Conservation (phyloP, 2,888 invertebrate species). For the Cylloceria caligata region DNA sequence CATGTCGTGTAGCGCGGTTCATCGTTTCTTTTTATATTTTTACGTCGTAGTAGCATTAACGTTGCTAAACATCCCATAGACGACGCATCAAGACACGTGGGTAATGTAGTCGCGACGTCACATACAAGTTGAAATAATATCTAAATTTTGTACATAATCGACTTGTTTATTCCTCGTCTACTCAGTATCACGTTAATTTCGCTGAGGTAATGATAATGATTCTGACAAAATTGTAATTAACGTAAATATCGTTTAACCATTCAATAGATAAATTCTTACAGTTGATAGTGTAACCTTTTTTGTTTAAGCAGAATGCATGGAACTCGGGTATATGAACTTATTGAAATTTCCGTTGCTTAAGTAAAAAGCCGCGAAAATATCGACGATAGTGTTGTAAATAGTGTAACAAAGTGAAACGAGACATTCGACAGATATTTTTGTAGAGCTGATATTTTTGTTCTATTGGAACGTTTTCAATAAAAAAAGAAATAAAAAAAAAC, state of each 20-base stretch:
- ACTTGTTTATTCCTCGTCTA: no score
- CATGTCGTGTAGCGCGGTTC: no score
- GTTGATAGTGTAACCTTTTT: not conserved
- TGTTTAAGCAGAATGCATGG: not conserved
- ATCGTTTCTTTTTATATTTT: no score
- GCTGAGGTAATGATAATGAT: not conserved
- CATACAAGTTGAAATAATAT: no score
- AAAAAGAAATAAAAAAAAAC: no score
- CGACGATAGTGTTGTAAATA: conserved; percentile 24
- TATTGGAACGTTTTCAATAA: conserved; percentile 57
- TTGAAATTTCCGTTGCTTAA: not conserved
- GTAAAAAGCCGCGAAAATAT: not conserved
- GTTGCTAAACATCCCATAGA: no score
- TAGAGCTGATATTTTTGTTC: conserved; percentile 22
- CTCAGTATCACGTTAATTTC: no score
- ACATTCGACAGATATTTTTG: conserved; percentile 55
- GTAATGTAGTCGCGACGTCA: no score
- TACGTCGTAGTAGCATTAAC: no score
- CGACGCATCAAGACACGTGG: no score
- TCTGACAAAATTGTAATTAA: conserved; percentile 1
- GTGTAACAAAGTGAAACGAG: conserved; percentile 20
- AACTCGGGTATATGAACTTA: not conserved
- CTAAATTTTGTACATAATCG: no score
- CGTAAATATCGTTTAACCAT: not conserved
- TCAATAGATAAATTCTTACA: not conserved